These are phyloP conservation scores for Melanotaenia nigrans DNA, from an alignment of 2,797 vertebrate species.

Conservation along the genomic window DNA sequence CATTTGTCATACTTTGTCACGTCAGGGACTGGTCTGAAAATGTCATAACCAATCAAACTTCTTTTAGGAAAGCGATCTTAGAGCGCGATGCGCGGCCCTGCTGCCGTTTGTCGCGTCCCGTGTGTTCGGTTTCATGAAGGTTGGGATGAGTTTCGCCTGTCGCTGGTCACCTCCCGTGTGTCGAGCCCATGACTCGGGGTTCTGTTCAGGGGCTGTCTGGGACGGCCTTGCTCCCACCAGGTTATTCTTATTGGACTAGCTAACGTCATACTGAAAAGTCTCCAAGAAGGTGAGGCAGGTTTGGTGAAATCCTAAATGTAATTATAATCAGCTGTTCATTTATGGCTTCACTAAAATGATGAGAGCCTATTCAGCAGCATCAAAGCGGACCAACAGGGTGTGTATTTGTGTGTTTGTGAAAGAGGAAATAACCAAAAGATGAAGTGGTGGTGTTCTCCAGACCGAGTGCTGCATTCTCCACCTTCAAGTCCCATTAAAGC, in stretches of 20 bases:
- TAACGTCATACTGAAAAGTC: constrained; percentile 43
- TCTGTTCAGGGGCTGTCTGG: constrained; percentile 80
- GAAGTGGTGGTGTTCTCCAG: constrained; percentile 56
- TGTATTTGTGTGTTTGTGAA: constrained; percentile 42
- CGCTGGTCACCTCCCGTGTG: no score
- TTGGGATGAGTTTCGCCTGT: no score
- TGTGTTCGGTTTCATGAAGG: no score
- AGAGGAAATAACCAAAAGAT: constrained; percentile 51
- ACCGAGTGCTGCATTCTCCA: constrained; percentile 64
- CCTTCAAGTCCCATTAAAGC: constrained; percentile 71
- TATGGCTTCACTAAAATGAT: constrained; percentile 38
- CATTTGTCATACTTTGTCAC: no score
- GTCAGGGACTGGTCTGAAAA: no score
- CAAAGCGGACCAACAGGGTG: constrained; percentile 38
- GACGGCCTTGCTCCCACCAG: constrained; percentile 73
- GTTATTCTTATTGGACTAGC: constrained; percentile 80
- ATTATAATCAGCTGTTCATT: constrained; percentile 65
- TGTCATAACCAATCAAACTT: no score
- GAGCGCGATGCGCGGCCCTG: no score
- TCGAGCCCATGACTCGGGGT: constrained; percentile 52
- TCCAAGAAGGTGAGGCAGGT: constrained; percentile 12
- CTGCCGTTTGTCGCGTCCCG: no score
- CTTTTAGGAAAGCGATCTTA: no score
- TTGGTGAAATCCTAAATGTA: constrained; percentile 10
- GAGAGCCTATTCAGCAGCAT: constrained; percentile 58